phyloP scores from a whole-genome alignment of 2,113 vertebrate species.

The Cochlearius cochlearius region DNA sequence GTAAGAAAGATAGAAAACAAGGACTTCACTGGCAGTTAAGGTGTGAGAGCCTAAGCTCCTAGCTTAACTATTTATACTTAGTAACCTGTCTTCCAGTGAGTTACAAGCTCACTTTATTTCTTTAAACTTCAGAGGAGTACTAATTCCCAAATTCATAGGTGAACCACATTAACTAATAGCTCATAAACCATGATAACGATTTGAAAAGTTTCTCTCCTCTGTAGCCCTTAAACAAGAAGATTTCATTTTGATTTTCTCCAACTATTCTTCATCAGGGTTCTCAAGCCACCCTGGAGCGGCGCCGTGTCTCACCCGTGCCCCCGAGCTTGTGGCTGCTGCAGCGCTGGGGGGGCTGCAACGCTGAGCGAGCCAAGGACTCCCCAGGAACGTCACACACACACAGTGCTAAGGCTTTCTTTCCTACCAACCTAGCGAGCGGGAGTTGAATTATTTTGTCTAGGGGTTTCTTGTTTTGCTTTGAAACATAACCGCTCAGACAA shows the following conservation, averaged over 20 bases:
- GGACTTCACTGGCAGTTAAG: not conserved
- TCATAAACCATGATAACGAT: not conserved
- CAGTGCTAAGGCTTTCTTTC: not conserved
- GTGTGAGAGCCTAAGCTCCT: not conserved
- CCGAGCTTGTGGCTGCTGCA: not conserved
- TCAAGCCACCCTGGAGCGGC: not conserved
- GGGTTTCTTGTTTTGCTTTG: not conserved
- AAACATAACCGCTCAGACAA: not conserved
- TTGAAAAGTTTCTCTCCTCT: not conserved
- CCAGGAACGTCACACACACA: not conserved
- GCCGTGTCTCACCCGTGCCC: not conserved
- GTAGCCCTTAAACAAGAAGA: not conserved
- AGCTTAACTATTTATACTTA: not conserved
- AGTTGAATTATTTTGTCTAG: slow-evolving; percentile 26
- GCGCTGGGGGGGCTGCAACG: not conserved
- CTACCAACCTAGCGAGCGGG: not conserved
- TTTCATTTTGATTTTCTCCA: not conserved
- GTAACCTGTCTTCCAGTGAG: not conserved
- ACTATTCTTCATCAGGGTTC: not conserved
- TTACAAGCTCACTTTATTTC: not conserved
- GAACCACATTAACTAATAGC: not conserved
- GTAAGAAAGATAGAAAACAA: not conserved
- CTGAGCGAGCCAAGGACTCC: not conserved
- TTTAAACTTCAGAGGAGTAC: not conserved
- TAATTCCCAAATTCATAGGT: not conserved